phyloP scores from a whole-genome alignment of 2,888 invertebrate genomes.

The Napeogenes inachia region DNA sequence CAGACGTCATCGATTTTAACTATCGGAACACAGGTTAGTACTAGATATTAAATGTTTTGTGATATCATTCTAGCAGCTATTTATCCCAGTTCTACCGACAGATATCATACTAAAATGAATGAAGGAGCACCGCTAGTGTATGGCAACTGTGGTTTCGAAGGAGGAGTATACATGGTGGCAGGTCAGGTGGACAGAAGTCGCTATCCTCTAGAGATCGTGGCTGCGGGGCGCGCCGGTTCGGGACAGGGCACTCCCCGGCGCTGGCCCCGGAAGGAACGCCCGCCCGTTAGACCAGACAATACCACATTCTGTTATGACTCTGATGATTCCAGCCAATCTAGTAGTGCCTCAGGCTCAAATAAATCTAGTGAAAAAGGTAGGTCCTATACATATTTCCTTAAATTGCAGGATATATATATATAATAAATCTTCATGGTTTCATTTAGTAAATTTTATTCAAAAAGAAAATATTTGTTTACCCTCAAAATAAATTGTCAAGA shows the following conservation, averaged over 20 bases:
- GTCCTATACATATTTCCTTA: neutral
- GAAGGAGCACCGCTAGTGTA: conserved; percentile 66
- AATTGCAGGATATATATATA: no score
- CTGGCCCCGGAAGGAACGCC: conserved; percentile 54
- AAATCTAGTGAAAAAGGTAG: conserved; percentile 67
- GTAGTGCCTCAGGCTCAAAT: conserved; percentile 69
- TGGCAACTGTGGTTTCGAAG: conserved; percentile 54
- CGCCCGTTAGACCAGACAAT: conserved; percentile 46
- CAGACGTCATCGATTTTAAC: conserved; percentile 48
- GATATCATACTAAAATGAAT: conserved; percentile 48
- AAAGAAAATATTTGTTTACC: no score
- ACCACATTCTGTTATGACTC: conserved; percentile 69
- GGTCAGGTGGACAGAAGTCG: conserved; percentile 39
- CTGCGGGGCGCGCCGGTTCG: conserved; percentile 19
- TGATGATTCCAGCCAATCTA: conserved; percentile 71
- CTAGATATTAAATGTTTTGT: conserved; percentile 29
- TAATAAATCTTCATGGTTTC: no score
- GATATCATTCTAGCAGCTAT: conserved; percentile 32
- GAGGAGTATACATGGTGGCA: conserved; percentile 52
- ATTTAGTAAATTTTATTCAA: no score
- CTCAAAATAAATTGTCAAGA: no score
- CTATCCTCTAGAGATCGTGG: conserved; percentile 56
- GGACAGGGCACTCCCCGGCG: conserved; percentile 44
- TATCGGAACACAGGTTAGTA: conserved; percentile 58
- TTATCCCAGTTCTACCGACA: conserved; percentile 34